A percentile compares a stretch with the other conserved stretches of the same genome.
Evolutionary conservation across 2,797 vertebrate genomes (phyloP).

Genomic region (Zonotrichia albicollis): DNA sequence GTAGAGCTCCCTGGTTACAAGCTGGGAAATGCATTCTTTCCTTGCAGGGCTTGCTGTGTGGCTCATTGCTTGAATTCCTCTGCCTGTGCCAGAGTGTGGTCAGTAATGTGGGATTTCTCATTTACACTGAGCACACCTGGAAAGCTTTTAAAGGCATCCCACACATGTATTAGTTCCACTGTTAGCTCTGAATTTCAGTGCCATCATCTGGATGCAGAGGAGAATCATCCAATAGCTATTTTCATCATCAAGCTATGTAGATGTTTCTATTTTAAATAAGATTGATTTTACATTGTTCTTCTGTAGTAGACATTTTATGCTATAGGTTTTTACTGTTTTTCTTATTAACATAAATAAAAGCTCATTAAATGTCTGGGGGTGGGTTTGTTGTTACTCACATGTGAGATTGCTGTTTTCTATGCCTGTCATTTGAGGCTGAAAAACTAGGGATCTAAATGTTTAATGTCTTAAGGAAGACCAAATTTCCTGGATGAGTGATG

Average conservation of each 20-base stretch:
- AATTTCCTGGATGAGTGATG: background rate
- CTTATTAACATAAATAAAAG: slow-evolving; percentile 46
- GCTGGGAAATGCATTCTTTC: background rate
- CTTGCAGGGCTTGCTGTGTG: background rate
- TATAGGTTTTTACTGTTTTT: slow-evolving; percentile 6
- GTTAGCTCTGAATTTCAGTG: background rate
- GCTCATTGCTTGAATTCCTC: background rate
- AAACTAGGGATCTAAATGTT: background rate
- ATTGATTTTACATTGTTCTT: background rate
- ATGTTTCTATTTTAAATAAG: background rate
- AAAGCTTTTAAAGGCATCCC: background rate
- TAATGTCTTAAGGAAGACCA: background rate
- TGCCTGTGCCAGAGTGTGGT: background rate
- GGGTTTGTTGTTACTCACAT: background rate
- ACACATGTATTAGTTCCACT: background rate
- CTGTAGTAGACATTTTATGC: background rate
- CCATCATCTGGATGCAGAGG: background rate
- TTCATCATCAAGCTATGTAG: background rate
- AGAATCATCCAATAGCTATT: background rate
- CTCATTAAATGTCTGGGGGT: background rate
- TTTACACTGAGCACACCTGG: background rate
- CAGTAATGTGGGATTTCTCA: background rate
- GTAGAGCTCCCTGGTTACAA: background rate
- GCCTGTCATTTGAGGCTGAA: background rate
- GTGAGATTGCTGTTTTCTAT: background rate